phyloP scores from a whole-genome alignment of 2,113 vertebrate species.

The Sapayoa aenigma region DNA sequence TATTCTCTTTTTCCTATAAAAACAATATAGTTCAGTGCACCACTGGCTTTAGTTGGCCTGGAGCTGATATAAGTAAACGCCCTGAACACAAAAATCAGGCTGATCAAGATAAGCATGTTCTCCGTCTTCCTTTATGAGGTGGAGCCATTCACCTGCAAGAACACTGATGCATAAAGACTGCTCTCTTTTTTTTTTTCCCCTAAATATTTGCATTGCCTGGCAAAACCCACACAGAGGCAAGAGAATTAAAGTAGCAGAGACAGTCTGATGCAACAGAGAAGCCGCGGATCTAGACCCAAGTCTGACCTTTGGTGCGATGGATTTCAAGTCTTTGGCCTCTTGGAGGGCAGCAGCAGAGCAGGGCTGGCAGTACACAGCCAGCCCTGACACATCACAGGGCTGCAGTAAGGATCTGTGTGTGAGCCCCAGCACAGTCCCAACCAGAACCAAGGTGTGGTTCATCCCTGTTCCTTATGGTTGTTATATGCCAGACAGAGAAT shows the following conservation, averaged over 20 bases:
- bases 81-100: constrained; percentile 19
- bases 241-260: background rate
- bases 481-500: background rate
- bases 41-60: background rate
- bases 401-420: background rate
- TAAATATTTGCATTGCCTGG: background rate
- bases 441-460: background rate
- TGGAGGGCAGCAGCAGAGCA: background rate
- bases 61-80: background rate
- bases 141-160: background rate
- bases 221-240: background rate
- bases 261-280: background rate
- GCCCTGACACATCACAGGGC: background rate
- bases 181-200: background rate
- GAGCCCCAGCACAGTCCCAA: background rate
- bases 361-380: background rate
- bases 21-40: background rate
- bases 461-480: background rate
- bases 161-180: background rate
- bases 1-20: background rate
- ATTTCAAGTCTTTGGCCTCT: background rate
- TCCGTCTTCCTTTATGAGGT: background rate
- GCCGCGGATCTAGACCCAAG: background rate
- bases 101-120: background rate
- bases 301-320: background rate